Conservation (phyloP, 2,888 invertebrate species). For the Cabera pusaria region DNA sequence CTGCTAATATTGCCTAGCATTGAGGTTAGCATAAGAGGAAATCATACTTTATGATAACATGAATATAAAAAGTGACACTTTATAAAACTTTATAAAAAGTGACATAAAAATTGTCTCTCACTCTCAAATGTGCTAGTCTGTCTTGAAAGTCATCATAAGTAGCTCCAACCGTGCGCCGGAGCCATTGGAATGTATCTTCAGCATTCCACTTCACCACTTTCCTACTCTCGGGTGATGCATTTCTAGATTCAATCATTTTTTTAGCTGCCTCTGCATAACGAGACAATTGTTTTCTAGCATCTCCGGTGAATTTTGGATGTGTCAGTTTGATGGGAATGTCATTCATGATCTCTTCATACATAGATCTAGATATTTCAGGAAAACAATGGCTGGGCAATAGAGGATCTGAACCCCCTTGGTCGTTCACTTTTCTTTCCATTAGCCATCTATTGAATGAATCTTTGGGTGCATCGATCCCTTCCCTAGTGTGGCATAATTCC, state of each 20-base stretch:
- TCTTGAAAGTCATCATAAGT: slow-evolving; percentile 97
- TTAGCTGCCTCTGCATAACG: slow-evolving; percentile 98
- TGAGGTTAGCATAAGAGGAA: too few relatives aligned
- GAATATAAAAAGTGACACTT: too few relatives aligned
- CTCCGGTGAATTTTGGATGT: slow-evolving; percentile 97
- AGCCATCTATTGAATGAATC: slow-evolving; percentile 98
- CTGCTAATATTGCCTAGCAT: too few relatives aligned
- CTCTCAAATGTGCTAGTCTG: slow-evolving; percentile 93
- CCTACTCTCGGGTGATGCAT: slow-evolving; percentile 95
- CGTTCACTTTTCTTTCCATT: slow-evolving; percentile 96
- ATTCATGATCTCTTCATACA: slow-evolving; percentile 99
- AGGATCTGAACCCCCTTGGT: slow-evolving; percentile 94
- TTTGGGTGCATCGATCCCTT: slow-evolving; percentile 96
- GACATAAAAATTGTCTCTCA: slow-evolving; percentile 34
- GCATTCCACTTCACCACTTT: slow-evolving; percentile 99
- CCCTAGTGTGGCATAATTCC: slow-evolving; percentile 96
- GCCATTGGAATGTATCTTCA: slow-evolving; percentile 98
- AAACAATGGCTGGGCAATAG: slow-evolving; percentile 95
- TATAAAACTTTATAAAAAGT: too few relatives aligned
- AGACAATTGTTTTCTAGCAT: slow-evolving; percentile 96
- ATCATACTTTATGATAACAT: too few relatives aligned
- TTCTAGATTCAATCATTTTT: slow-evolving; percentile 97
- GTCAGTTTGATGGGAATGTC: slow-evolving; percentile 98
- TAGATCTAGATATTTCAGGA: slow-evolving; percentile 95
- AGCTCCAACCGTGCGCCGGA: slow-evolving; percentile 95